Evolutionary conservation across 2,113 vertebrate species (phyloP).

Genomic region (Elephantulus edwardii): DNA sequence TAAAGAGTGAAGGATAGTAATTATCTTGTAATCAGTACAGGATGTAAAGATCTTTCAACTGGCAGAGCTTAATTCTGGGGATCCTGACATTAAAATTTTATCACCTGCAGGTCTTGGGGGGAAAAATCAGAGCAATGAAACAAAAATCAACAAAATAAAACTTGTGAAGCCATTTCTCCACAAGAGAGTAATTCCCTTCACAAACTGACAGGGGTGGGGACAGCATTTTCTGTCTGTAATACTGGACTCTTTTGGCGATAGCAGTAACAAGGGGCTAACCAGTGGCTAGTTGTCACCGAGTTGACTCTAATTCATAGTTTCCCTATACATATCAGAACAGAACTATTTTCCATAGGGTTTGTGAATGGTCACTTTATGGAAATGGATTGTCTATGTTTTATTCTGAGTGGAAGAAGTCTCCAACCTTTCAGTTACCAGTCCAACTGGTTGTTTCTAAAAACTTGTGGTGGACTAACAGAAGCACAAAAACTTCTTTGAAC

Average conservation of each 20-base stretch:
- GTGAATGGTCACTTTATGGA: neutral
- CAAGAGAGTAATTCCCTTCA: neutral
- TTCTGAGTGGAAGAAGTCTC: neutral
- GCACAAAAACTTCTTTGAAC: neutral
- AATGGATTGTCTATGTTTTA: neutral
- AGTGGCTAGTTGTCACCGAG: neutral
- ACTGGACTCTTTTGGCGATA: neutral
- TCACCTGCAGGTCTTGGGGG: neutral
- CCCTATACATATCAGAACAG: neutral
- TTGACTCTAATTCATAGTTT: neutral
- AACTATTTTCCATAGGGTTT: neutral
- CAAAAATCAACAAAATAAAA: neutral
- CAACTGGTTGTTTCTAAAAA: neutral
- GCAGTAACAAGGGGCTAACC: neutral
- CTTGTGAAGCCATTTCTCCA: neutral
- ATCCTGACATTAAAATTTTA: constrained; percentile 42
- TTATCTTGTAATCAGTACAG: neutral
- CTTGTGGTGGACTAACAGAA: neutral
- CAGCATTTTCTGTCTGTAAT: neutral
- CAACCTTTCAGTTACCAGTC: neutral
- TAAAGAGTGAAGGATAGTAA: constrained; percentile 19
- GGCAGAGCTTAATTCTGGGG: constrained; percentile 22
- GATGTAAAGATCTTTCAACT: constrained; percentile 5
- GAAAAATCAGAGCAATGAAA: constrained; percentile 11
- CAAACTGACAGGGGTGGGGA: neutral